Evolutionary conservation across 2,113 vertebrate species (phyloP), one percentile per base, ranked within the genome.

Genomic region (Phaethon lepturus): DNA sequence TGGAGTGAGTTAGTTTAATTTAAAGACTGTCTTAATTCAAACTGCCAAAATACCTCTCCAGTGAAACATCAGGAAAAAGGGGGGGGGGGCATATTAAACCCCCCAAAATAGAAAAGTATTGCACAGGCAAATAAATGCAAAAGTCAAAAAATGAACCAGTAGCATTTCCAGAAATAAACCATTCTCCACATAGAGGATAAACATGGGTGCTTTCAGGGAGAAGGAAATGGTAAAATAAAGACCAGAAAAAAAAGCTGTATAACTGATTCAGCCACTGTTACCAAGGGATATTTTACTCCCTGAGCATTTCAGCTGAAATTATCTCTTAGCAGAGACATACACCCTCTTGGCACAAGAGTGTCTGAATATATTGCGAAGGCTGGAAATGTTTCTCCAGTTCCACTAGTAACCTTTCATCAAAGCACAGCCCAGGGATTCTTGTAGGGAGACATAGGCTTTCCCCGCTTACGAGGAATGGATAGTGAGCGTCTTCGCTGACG

Each of bases 231-330:
- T 91, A 69, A 55, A 75, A 69, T 52, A 84, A 81, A 91, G n/a
- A 24, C 6, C 2, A 17, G 62, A 73, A 53, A 69, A 55, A 63
- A 58, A 64, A 47, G 24, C 52, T 72, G 15, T 73, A 13, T 75
- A 91, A 90, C 49, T 52, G n/a, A 88, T 95, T 92, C 74, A 95
- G 0, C 53, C 62, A 60, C 53, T 44, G 53, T 50, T 73, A 83
- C 83, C 85, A 88, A 90, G 63, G 31, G 44, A 38, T 82, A 40
- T 69, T 79, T 92, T 60, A 69, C 28, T 92, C 31, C 53, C 59
- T 44, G 74, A 77, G 45, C n/a, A 69, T 87, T 92, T 88, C 78
- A 67, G 64, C 42, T 94, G 82, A 80, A 94, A 67, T 90, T 76
- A 49, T 82, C 59, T 69, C 71, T 23, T 62, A 63, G 62, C 73